Evolutionary conservation across 2,797 vertebrate genomes (phyloP).

Genomic region (Huso huso): DNA sequence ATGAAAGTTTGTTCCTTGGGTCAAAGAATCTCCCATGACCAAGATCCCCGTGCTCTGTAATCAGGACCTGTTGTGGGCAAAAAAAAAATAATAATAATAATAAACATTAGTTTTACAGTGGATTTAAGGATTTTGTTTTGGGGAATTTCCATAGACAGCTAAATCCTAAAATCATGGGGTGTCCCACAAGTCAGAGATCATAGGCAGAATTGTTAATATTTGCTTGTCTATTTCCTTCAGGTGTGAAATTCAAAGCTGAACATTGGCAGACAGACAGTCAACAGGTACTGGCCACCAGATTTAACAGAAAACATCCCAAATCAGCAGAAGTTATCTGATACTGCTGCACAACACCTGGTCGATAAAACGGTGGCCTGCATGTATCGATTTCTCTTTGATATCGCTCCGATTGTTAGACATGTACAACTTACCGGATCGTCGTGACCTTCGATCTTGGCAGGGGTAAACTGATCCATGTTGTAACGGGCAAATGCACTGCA

Average conservation of each 20-base stretch:
- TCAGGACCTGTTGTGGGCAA: conserved; percentile 67
- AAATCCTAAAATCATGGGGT: no score
- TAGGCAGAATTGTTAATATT: no score
- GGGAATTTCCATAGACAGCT: no score
- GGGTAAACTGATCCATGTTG: conserved; percentile 95
- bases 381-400: no score
- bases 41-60: conserved; percentile 89
- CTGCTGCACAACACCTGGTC: no score
- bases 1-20: conserved; percentile 85
- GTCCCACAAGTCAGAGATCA: no score
- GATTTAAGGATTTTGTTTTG: no score
- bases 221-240: no score
- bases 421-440: conserved; percentile 70
- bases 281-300: conserved; percentile 36
- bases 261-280: conserved; percentile 15
- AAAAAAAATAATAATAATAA: conserved; percentile 9
- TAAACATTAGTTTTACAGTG: no score
- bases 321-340: background rate
- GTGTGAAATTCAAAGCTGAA: no score
- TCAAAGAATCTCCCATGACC: conserved; percentile 88
- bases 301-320: conserved; percentile 19
- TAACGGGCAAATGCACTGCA: conserved; percentile 89
- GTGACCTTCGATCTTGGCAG: conserved; percentile 79
- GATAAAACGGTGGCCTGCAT: no score
- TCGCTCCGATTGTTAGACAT: no score